phyloP scores from a whole-genome alignment of 37 sponge, comb jelly and placozoan genomes.

The Aplysina aerophoba region DNA sequence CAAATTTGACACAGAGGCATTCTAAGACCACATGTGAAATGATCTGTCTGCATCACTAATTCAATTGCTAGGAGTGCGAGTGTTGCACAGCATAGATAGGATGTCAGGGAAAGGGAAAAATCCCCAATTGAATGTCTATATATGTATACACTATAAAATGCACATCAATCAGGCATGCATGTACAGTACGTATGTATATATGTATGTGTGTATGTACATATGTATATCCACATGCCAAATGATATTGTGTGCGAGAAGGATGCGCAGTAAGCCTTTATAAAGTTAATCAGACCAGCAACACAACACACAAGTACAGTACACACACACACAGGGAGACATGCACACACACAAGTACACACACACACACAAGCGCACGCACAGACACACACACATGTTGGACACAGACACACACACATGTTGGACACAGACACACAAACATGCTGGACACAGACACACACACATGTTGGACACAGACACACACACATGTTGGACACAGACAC shows the following conservation, averaged over 20 bases:
- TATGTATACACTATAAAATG: too few species aligned
- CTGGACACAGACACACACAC: too few species aligned
- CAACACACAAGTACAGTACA: too few species aligned
- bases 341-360: slow-evolving; percentile 30
- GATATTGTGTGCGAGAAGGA: neutral
- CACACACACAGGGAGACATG: neutral
- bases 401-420: slow-evolving; percentile 33
- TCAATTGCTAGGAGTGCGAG: too few species aligned
- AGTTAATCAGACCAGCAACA: too few species aligned
- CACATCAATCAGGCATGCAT: slow-evolving; percentile 1
- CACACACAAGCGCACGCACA: slow-evolving; percentile 44
- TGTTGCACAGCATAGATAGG: too few species aligned
- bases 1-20: slow-evolving; percentile 13
- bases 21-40: slow-evolving; percentile 10
- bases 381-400: slow-evolving; percentile 38
- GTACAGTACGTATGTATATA: neutral
- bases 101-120: too few species aligned
- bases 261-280: neutral
- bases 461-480: too few species aligned
- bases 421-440: too few species aligned
- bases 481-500: neutral
- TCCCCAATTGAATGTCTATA: too few species aligned
- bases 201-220: slow-evolving; percentile 34
- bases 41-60: slow-evolving; percentile 37
- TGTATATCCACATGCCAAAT: neutral